These are phyloP conservation scores for Cabera pusaria DNA, from an alignment of 2,888 invertebrate species.

Conservation along the genomic window DNA sequence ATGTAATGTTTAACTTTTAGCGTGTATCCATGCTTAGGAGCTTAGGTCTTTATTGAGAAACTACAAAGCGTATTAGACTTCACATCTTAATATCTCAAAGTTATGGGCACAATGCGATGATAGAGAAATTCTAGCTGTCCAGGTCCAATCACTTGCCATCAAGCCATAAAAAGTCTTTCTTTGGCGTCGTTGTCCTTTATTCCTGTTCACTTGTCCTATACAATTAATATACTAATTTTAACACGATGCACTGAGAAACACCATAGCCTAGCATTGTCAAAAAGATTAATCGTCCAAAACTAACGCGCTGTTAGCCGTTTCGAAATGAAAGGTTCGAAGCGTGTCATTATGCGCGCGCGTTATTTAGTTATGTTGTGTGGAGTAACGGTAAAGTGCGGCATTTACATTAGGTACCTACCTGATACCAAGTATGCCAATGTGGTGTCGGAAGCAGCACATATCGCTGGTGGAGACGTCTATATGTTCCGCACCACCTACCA, in stretches of 20 bases:
- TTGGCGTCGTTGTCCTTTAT: no score
- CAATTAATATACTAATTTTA: constrained; percentile 1
- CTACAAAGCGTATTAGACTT: no score
- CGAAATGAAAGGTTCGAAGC: constrained; percentile 49
- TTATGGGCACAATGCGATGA: no score
- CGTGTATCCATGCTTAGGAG: no score
- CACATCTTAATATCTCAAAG: no score
- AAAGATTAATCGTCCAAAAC: constrained; percentile 53
- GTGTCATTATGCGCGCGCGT: constrained; percentile 62
- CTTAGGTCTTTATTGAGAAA: no score
- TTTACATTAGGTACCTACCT: constrained; percentile 61
- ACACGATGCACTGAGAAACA: constrained; percentile 9
- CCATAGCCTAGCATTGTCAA: constrained; percentile 31
- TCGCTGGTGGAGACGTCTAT: constrained; percentile 34
- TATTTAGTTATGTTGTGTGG: constrained; percentile 60
- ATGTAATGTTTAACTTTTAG: no score
- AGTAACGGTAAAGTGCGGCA: constrained; percentile 69
- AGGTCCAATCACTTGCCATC: no score
- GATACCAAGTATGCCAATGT: constrained; percentile 55
- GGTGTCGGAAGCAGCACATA: constrained; percentile 43
- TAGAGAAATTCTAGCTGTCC: no score
- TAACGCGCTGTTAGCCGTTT: constrained; percentile 43
- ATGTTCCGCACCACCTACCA: constrained; percentile 37
- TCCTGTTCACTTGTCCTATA: no score
- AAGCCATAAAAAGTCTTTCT: no score